Conservation (phyloP, 2,113 vertebrate species). For the Procavia capensis region DNA sequence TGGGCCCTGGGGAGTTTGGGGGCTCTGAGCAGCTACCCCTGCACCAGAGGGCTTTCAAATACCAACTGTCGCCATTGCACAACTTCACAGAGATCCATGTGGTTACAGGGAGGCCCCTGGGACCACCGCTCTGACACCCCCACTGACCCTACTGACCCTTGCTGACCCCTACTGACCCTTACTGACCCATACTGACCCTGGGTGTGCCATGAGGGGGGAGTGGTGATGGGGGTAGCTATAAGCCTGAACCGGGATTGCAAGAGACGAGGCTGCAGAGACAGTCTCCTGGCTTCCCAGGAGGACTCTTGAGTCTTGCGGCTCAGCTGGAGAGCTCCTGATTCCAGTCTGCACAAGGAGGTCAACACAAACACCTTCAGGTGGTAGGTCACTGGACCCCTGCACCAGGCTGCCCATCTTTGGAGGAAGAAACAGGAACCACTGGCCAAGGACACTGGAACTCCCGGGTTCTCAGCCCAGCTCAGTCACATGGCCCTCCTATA, state of each 20-base stretch:
- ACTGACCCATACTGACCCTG: background rate
- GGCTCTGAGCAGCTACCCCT: background rate
- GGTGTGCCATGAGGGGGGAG: no score
- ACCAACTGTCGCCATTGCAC: background rate
- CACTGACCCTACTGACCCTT: background rate
- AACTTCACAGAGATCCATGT: background rate
- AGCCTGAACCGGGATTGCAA: background rate
- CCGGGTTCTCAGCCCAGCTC: background rate
- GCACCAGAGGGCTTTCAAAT: background rate
- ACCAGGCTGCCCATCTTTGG: background rate
- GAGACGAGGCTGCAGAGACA: rapidly evolving
- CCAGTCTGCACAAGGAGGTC: background rate
- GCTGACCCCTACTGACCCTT: background rate
- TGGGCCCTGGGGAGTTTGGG: background rate
- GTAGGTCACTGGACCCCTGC: background rate
- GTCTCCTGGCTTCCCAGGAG: no score
- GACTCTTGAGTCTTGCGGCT: background rate
- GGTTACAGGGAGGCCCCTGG: background rate
- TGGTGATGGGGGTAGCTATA: background rate
- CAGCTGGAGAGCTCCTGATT: background rate
- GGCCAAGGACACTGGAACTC: background rate
- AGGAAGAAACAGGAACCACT: background rate
- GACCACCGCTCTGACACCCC: background rate
- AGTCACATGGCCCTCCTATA: background rate
- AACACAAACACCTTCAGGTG: background rate